Percentiles rank a stretch among this genome's conserved stretches.
These are phyloP conservation scores for Nineta flava DNA, from an alignment of 2,888 invertebrate genomes.

Conservation along the genomic window DNA sequence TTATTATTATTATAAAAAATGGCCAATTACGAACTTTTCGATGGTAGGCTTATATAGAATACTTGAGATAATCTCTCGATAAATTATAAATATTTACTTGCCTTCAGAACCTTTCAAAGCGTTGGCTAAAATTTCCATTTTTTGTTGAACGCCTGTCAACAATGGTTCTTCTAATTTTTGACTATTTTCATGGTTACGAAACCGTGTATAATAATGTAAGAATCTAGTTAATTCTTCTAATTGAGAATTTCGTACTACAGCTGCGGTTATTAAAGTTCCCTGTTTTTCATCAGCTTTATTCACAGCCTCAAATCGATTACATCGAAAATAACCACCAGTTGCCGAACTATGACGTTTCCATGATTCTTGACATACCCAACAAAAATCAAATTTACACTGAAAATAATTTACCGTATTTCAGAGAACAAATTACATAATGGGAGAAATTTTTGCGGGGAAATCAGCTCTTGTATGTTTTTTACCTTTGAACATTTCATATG, in stretches of 20 bases:
- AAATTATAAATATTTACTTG: slow-evolving; percentile 11
- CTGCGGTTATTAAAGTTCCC: slow-evolving; percentile 38
- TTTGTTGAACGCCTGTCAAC: slow-evolving; percentile 37
- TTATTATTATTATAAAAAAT: too few relatives aligned
- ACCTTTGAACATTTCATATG: slow-evolving; percentile 59
- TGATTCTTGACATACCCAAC: slow-evolving; percentile 54
- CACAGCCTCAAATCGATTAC: slow-evolving; percentile 42
- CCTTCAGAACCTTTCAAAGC: slow-evolving; percentile 29
- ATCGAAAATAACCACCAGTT: slow-evolving; percentile 49
- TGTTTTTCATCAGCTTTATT: slow-evolving; percentile 44
- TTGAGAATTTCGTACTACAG: slow-evolving; percentile 35
- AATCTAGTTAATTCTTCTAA: slow-evolving; percentile 48
- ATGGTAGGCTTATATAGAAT: too few relatives aligned
- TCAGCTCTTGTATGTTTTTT: slow-evolving; percentile 9
- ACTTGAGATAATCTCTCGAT: too few relatives aligned
- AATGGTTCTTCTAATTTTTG: slow-evolving; percentile 44
- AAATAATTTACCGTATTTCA: slow-evolving; percentile 12
- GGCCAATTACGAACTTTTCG: too few relatives aligned
- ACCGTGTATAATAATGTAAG: slow-evolving; percentile 47
- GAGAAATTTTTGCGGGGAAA: not conserved
- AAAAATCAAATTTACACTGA: slow-evolving; percentile 55
- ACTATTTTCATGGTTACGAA: slow-evolving; percentile 47
- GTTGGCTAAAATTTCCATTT: slow-evolving; percentile 42
- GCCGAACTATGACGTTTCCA: slow-evolving; percentile 55
- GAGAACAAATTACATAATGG: slow-evolving; percentile 1